A percentile compares a stretch with the other conserved stretches of the same genome.
These are phyloP conservation scores for Hypomesus transpacificus DNA, from an alignment of 2,113 vertebrate species.

Conservation along the genomic window DNA sequence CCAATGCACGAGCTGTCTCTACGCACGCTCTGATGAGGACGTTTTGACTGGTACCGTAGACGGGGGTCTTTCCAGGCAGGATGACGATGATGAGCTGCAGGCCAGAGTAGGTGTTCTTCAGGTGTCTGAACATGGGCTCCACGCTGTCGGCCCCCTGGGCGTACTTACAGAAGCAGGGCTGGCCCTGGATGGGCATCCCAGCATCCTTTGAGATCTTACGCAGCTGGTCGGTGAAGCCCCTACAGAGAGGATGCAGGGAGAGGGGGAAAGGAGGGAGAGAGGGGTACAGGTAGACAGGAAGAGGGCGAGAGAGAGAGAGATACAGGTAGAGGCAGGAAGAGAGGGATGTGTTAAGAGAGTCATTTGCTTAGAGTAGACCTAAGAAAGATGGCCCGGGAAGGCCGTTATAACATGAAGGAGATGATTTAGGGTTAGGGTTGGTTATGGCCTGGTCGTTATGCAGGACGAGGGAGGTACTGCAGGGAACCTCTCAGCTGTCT, in stretches of 20 bases:
- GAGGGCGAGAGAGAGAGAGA: neutral
- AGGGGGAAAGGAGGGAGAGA: neutral
- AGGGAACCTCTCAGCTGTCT: slow-evolving; percentile 17
- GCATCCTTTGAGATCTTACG: slow-evolving; percentile 97
- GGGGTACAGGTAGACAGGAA: neutral
- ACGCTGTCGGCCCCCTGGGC: slow-evolving; percentile 87
- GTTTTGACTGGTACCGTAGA: slow-evolving; percentile 87
- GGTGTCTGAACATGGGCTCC: slow-evolving; percentile 89
- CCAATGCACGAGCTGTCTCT: neutral
- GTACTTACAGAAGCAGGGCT: slow-evolving; percentile 98
- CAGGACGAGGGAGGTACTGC: neutral
- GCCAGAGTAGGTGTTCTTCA: slow-evolving; percentile 88
- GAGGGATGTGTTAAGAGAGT: no score
- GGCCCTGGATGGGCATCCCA: slow-evolving; percentile 95
- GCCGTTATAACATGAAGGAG: neutral
- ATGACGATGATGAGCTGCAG: slow-evolving; percentile 90
- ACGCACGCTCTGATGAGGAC: no score
- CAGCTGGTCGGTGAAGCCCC: slow-evolving; percentile 95
- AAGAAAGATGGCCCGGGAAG: no score
- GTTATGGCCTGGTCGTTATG: neutral
- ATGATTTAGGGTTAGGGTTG: neutral
- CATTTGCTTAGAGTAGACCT: no score
- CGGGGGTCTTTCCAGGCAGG: slow-evolving; percentile 83
- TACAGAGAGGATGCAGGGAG: slow-evolving; percentile 37
- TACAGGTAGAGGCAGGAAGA: neutral